Percentiles rank a stretch among this genome's conserved stretches.
These are phyloP conservation scores for Myocastor coypus DNA, from an alignment of 2,113 vertebrate genomes.

Conservation along the genomic window DNA sequence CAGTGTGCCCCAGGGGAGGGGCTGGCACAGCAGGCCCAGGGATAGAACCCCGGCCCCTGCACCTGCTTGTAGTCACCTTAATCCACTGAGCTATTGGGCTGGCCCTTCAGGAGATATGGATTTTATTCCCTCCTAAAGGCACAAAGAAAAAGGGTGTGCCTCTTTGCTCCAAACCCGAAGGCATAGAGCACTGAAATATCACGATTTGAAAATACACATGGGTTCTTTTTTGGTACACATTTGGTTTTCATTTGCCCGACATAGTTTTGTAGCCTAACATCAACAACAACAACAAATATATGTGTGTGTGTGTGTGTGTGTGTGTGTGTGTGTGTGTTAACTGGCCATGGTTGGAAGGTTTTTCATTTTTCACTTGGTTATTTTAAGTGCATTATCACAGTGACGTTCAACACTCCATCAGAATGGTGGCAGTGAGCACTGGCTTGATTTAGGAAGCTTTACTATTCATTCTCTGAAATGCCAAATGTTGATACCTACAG, in stretches of 20 bases:
- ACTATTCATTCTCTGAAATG: constrained; percentile 58
- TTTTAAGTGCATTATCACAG: constrained; percentile 82
- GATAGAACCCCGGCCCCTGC: no score
- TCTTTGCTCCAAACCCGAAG: not conserved
- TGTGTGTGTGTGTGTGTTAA: no score
- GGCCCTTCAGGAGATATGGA: constrained; percentile 50
- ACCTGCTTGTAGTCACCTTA: no score
- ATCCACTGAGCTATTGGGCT: no score
- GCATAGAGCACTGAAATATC: constrained; percentile 14
- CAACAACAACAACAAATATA: no score
- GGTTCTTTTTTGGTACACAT: constrained; percentile 71
- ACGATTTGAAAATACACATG: constrained; percentile 54
- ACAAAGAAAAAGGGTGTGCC: constrained; percentile 56
- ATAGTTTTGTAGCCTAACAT: constrained; percentile 84
- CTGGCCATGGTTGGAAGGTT: constrained; percentile 82
- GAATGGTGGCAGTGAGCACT: constrained; percentile 47
- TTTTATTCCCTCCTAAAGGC: constrained; percentile 75
- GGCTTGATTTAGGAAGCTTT: constrained; percentile 66
- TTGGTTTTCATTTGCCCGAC: constrained; percentile 87
- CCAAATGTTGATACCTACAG: not conserved
- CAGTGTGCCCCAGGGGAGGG: no score
- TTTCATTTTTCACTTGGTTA: constrained; percentile 84
- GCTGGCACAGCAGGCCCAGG: no score
- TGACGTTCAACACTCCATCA: constrained; percentile 67
- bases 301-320: no score